Evolutionary conservation across 30 jellyfish, hydroid and myxozoan species (phyloP).

Genomic region (Pelagia noctiluca): DNA sequence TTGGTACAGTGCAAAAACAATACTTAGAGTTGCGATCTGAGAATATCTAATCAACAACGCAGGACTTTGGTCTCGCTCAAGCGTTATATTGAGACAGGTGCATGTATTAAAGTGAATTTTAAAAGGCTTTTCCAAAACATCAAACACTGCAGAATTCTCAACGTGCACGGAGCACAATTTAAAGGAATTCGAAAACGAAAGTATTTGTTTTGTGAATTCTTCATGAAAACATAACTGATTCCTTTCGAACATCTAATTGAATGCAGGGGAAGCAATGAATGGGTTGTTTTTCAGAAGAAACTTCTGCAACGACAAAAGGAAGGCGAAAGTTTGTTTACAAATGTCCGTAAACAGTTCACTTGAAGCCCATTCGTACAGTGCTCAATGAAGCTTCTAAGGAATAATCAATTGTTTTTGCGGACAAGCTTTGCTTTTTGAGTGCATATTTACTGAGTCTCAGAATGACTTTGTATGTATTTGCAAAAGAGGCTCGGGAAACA

Average conservation of each 20-base stretch:
- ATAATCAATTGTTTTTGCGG: neutral
- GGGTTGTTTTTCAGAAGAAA: conserved; percentile 18
- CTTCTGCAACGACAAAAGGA: conserved; percentile 46
- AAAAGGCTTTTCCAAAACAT: no score
- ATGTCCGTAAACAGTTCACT: neutral
- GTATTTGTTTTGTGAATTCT: conserved; percentile 49
- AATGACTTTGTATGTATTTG: neutral
- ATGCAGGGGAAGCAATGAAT: conserved; percentile 23
- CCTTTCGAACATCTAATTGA: conserved; percentile 17
- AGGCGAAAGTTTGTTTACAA: conserved; percentile 47
- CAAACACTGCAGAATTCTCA: no score
- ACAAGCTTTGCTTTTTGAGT: conserved; percentile 1
- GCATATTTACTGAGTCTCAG: neutral
- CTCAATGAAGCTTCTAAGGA: neutral
- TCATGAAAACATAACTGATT: neutral
- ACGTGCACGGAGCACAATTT: conserved; percentile 29
- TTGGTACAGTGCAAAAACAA: no score
- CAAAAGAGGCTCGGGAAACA: neutral
- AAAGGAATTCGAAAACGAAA: neutral
- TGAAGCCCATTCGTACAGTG: neutral
- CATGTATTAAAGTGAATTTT: no score
- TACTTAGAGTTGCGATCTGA: no score
- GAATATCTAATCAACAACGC: no score
- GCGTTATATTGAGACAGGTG: no score
- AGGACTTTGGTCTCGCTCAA: no score